These are phyloP conservation scores for Kryphioiulus occultus DNA, from an alignment of 2,888 invertebrate species.

Conservation along the genomic window DNA sequence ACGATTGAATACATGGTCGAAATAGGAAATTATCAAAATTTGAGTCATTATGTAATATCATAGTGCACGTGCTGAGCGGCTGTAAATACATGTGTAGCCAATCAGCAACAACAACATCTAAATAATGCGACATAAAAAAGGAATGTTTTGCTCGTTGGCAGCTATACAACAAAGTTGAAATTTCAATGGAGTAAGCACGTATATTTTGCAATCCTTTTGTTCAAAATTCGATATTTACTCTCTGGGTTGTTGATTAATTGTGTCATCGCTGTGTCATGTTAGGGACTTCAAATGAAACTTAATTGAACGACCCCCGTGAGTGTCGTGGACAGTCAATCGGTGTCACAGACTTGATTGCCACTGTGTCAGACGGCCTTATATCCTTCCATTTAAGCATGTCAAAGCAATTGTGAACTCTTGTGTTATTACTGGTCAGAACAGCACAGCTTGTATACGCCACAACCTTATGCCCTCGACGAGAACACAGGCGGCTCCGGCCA, in stretches of 20 bases:
- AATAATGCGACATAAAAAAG: no score
- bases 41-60: no score
- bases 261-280: not conserved
- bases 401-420: not conserved
- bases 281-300: not conserved
- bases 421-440: not conserved
- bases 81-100: no score
- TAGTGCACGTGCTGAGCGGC: no score
- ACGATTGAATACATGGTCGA: no score
- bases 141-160: no score
- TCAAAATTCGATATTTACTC: not conserved
- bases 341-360: not conserved
- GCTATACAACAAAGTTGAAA: no score
- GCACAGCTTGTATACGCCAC: not conserved
- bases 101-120: no score
- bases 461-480: conserved; percentile 3
- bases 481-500: not conserved
- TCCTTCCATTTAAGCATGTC: conserved; percentile 9
- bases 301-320: not conserved
- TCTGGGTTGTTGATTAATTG: not conserved
- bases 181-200: no score
- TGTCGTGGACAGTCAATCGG: not conserved
- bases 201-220: no score
- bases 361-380: not conserved
- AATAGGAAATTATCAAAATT: no score